phyloP scores from a whole-genome alignment of 1,140 invertebrate species.

The Ceratosolen fusciceps region DNA sequence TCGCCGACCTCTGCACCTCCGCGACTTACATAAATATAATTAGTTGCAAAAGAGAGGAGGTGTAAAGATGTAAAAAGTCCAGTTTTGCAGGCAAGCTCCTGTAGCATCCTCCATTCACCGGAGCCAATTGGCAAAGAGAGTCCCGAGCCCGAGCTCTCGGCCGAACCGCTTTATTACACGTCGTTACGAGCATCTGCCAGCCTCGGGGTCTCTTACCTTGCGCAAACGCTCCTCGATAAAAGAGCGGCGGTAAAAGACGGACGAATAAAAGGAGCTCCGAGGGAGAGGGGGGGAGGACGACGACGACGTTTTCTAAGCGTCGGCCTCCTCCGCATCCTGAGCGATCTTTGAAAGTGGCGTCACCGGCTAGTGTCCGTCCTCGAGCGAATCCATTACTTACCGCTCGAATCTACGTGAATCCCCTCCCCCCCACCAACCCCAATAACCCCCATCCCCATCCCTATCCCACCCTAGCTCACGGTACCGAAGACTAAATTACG shows the following conservation, averaged over 20 bases:
- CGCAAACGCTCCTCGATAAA: slow-evolving; percentile 25
- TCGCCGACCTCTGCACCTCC: not conserved
- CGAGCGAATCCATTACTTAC: no score
- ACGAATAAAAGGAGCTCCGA: not conserved
- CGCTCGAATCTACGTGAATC: no score
- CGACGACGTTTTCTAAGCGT: no score
- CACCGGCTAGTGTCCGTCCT: not conserved
- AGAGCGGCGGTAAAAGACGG: slow-evolving; percentile 4
- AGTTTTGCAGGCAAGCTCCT: slow-evolving; percentile 29
- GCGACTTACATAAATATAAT: slow-evolving; percentile 36
- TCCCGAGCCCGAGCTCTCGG: not conserved
- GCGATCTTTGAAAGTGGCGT: not conserved
- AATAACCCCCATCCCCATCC: no score
- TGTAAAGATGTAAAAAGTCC: slow-evolving; percentile 26
- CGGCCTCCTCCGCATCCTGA: not conserved
- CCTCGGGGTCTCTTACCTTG: not conserved
- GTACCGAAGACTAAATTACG: no score
- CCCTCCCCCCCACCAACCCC: no score
- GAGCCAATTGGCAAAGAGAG: slow-evolving; percentile 2
- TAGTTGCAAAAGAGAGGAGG: slow-evolving; percentile 37
- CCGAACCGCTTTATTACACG: slow-evolving; percentile 35
- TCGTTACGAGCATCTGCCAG: slow-evolving; percentile 22
- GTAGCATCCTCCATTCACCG: slow-evolving; percentile 44
- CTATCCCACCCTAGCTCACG: no score
- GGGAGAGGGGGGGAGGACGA: no score